A percentile compares a stretch with the other conserved stretches of the same genome.
Conservation (phyloP, 2,888 invertebrate genomes). For the Stenurella melanura region DNA sequence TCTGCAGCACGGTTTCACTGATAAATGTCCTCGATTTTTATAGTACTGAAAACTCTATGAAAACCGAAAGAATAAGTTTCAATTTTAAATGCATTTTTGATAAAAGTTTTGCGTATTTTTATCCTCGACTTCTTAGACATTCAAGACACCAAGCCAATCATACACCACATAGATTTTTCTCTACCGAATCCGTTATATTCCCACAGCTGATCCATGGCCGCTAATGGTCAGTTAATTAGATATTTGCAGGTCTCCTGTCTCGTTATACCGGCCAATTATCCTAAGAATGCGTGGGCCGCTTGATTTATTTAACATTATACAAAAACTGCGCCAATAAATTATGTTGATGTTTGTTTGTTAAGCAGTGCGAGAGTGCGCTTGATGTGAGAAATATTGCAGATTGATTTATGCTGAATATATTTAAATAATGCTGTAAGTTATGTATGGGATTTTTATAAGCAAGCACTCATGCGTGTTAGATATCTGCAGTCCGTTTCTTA, state of each 20-base stretch:
- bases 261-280: slow-evolving; percentile 66
- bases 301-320: slow-evolving; percentile 67
- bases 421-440: slow-evolving; percentile 51
- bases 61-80: no score
- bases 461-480: slow-evolving; percentile 36
- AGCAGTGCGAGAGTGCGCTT: slow-evolving; percentile 58
- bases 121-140: not conserved
- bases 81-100: no score
- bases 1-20: no score
- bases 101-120: no score
- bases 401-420: slow-evolving; percentile 61
- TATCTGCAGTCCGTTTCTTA: slow-evolving; percentile 40
- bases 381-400: slow-evolving; percentile 60
- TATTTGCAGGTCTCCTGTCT: slow-evolving; percentile 64
- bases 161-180: not conserved
- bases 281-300: slow-evolving; percentile 64
- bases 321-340: slow-evolving; percentile 59
- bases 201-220: slow-evolving; percentile 31
- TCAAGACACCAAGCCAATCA: slow-evolving; percentile 3
- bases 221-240: slow-evolving; percentile 63
- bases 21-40: no score
- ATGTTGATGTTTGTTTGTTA: slow-evolving; percentile 61
- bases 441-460: slow-evolving; percentile 40
- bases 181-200: slow-evolving; percentile 32
- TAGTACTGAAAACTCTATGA: no score